Conservation (phyloP, 2,888 invertebrate genomes). For the Hyposoter dolosus region DNA sequence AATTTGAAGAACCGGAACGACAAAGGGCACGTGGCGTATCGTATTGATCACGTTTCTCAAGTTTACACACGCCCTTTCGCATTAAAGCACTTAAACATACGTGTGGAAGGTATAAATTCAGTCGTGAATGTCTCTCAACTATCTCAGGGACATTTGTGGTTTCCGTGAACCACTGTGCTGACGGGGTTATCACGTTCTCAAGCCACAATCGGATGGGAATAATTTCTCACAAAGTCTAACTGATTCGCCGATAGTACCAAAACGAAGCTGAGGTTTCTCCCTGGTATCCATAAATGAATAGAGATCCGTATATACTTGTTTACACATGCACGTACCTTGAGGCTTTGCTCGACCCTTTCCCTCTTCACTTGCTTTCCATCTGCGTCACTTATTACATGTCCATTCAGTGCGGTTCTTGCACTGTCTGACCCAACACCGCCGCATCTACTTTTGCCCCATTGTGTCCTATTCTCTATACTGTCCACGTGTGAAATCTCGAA, state of each 20-base stretch:
- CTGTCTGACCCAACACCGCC: conserved; percentile 14
- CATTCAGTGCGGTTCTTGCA: conserved; percentile 26
- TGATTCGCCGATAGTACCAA: conserved; percentile 42
- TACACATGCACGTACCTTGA: neutral
- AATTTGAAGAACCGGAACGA: neutral
- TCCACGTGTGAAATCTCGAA: neutral
- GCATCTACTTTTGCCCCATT: conserved; percentile 4
- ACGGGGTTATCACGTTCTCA: conserved; percentile 51
- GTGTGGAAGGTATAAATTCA: neutral
- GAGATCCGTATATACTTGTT: neutral
- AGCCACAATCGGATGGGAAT: conserved; percentile 47
- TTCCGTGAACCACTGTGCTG: conserved; percentile 31
- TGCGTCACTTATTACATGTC: conserved; percentile 23
- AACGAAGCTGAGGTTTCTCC: conserved; percentile 8
- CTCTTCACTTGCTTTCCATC: conserved; percentile 5
- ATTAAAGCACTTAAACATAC: conserved; percentile 1
- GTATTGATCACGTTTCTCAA: neutral
- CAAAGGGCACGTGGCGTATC: neutral
- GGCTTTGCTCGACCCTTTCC: neutral
- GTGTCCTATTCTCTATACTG: neutral
- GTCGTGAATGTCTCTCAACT: conserved; percentile 11
- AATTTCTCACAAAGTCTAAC: conserved; percentile 55
- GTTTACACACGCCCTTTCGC: conserved; percentile 1
- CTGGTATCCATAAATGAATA: conserved; percentile 11
- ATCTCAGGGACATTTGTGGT: conserved; percentile 19